Evolutionary conservation across 2,888 invertebrate genomes (phyloP).

Genomic region (Stenchaetothrips biformis): DNA sequence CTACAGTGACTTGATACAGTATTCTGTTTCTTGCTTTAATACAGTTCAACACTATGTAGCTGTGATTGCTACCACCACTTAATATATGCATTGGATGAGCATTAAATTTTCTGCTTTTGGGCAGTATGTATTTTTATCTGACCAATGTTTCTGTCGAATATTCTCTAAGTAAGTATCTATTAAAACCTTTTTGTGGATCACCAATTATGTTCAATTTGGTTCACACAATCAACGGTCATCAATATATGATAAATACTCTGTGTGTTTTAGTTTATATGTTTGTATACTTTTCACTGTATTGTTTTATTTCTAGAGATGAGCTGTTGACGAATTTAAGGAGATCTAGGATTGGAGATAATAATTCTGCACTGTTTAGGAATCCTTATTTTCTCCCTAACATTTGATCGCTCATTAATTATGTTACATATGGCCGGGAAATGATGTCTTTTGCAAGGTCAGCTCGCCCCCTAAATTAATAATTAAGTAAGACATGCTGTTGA

Average conservation of each 20-base stretch:
- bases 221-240: not conserved
- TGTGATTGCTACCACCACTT: not conserved
- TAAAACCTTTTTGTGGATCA: not conserved
- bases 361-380: too few relatives aligned
- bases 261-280: not conserved
- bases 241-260: not conserved
- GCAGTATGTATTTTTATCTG: not conserved
- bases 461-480: too few relatives aligned
- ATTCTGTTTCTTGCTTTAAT: not conserved
- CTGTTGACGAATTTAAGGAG: too few relatives aligned
- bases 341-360: too few relatives aligned
- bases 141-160: not conserved
- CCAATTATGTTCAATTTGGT: not conserved
- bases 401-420: too few relatives aligned
- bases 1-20: not conserved
- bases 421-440: too few relatives aligned
- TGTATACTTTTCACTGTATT: not conserved
- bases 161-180: not conserved
- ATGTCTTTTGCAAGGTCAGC: too few relatives aligned
- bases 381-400: too few relatives aligned
- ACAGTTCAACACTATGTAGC: not conserved
- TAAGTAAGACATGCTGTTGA: too few relatives aligned
- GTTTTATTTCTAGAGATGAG: not conserved
- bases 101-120: not conserved
- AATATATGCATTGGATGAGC: not conserved